These are phyloP conservation scores for Parazoanthus darwini DNA, from an alignment of 92 coral and sea anemone species.

Conservation along the genomic window DNA sequence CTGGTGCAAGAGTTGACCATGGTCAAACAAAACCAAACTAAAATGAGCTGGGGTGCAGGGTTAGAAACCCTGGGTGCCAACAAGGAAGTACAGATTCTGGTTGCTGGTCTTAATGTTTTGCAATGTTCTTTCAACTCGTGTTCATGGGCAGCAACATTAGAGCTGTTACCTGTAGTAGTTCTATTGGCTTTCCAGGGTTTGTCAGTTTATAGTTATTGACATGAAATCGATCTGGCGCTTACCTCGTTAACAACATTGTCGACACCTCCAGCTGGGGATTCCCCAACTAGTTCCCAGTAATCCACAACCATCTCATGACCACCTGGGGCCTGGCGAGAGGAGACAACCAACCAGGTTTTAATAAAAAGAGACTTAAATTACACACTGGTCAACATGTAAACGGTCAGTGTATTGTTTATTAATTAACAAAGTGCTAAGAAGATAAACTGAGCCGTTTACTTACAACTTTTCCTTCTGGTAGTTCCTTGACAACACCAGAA, in stretches of 20 bases:
- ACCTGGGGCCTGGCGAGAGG: conserved; percentile 89
- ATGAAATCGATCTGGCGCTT: conserved; percentile 7
- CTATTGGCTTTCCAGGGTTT: neutral
- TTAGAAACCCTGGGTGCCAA: too few relatives aligned
- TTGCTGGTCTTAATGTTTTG: too few relatives aligned
- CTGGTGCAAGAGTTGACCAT: too few relatives aligned
- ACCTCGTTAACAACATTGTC: conserved; percentile 95
- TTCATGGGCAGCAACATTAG: too few relatives aligned
- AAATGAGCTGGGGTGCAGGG: too few relatives aligned
- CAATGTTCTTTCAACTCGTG: too few relatives aligned
- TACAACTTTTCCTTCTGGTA: conserved; percentile 97
- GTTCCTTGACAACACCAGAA: conserved; percentile 83
- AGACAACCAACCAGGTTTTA: too few relatives aligned
- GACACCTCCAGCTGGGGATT: conserved; percentile 98
- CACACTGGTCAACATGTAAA: neutral
- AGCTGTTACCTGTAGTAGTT: too few relatives aligned
- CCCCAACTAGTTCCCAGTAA: conserved; percentile 96
- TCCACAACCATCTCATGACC: conserved; percentile 99
- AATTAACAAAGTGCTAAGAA: neutral
- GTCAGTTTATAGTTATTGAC: neutral
- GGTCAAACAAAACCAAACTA: too few relatives aligned
- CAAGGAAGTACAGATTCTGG: too few relatives aligned
- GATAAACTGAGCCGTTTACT: conserved; percentile 30
- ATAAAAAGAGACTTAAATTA: neutral
- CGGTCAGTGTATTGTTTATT: too few relatives aligned